phyloP scores from a whole-genome alignment of 2,888 invertebrate genomes.

The Pseudolycoriella hygida region DNA sequence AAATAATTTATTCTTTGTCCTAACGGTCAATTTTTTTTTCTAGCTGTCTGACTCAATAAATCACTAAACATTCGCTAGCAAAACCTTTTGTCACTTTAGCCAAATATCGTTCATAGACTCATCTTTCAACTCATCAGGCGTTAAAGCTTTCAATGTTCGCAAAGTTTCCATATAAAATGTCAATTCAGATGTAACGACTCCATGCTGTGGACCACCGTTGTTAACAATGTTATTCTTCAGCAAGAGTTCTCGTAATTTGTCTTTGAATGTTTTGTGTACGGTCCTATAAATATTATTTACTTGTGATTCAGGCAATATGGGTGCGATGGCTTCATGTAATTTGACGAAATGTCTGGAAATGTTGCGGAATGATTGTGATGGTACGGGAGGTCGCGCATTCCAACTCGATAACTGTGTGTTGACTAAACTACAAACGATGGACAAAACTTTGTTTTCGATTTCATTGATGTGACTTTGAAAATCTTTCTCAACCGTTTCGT shows the following conservation, averaged over 20 bases:
- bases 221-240: conserved; percentile 75
- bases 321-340: conserved; percentile 76
- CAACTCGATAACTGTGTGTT: conserved; percentile 30
- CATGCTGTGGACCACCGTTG: conserved; percentile 94
- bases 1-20: too few relatives aligned
- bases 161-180: conserved; percentile 81
- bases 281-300: conserved; percentile 58
- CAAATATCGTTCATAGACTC: conserved; percentile 72
- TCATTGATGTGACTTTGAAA: conserved; percentile 60
- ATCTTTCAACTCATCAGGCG: conserved; percentile 51
- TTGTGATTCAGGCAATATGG: conserved; percentile 63
- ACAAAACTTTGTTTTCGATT: not conserved
- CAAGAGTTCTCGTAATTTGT: conserved; percentile 67
- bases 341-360: conserved; percentile 79
- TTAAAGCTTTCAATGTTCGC: conserved; percentile 59
- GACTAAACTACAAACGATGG: conserved; percentile 83
- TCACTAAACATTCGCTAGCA: too few relatives aligned
- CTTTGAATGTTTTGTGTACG: conserved; percentile 74
- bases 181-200: conserved; percentile 80
- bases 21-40: too few relatives aligned
- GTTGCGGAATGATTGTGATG: conserved; percentile 75
- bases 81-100: conserved; percentile 32
- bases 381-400: conserved; percentile 59
- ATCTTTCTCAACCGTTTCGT: conserved; percentile 31
- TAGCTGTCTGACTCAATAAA: too few relatives aligned